A percentile compares a stretch with the other conserved stretches of the same genome.
Evolutionary conservation across 2,797 vertebrate genomes (phyloP).

Genomic region (Orestias chungarensis): DNA sequence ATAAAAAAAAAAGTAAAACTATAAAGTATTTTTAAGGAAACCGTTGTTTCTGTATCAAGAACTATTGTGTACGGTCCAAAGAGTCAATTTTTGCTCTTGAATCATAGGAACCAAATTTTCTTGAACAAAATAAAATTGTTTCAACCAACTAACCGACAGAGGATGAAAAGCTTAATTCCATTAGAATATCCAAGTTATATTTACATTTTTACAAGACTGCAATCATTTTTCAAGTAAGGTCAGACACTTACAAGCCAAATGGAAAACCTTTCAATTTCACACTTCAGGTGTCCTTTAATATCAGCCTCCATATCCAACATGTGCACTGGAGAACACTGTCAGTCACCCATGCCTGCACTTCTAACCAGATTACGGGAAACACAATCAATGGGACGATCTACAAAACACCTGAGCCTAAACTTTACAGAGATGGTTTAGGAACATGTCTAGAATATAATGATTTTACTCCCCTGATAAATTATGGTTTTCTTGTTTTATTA

Average conservation of each 20-base stretch:
- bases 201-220: conserved; percentile 41
- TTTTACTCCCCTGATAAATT: background rate
- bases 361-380: conserved; percentile 38
- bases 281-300: conserved; percentile 65
- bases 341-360: conserved; percentile 54
- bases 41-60: background rate
- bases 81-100: background rate
- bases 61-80: background rate
- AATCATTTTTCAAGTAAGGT: conserved; percentile 40
- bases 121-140: background rate
- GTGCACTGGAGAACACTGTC: conserved; percentile 17
- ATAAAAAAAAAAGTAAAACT: too few species aligned
- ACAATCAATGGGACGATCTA: conserved; percentile 16
- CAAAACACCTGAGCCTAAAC: conserved; percentile 61
- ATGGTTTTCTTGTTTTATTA: background rate
- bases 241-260: conserved; percentile 35
- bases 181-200: conserved; percentile 45
- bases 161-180: conserved; percentile 28
- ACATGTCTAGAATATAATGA: background rate
- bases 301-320: conserved; percentile 27
- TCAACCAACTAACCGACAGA: conserved; percentile 4
- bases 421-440: conserved; percentile 11
- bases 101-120: background rate
- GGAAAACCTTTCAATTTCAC: conserved; percentile 80
- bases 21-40: too few species aligned